These are phyloP conservation scores for Anser cygnoides DNA, from an alignment of 2,113 vertebrate genomes.

Conservation along the genomic window DNA sequence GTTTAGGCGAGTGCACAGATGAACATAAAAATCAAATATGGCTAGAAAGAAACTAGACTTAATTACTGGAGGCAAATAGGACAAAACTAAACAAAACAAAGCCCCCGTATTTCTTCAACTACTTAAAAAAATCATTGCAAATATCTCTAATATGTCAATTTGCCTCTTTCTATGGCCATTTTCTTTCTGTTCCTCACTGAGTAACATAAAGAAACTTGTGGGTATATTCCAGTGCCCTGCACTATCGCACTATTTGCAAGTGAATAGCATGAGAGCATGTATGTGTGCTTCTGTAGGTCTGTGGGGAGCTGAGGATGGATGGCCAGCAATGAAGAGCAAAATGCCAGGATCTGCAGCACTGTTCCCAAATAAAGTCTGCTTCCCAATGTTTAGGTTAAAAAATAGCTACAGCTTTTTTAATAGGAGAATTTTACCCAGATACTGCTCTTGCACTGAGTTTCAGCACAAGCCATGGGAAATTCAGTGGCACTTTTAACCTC, in stretches of 20 bases:
- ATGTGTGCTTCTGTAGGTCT: neutral
- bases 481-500: neutral
- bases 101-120: conserved; percentile 66
- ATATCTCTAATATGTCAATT: conserved; percentile 44
- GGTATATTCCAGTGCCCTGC: neutral
- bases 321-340: neutral
- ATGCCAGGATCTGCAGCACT: neutral
- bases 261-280: neutral
- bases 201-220: neutral
- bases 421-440: neutral
- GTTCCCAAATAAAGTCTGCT: neutral
- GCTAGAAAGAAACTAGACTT: conserved; percentile 76
- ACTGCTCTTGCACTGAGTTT: neutral
- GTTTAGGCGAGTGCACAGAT: conserved; percentile 78
- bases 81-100: conserved; percentile 28
- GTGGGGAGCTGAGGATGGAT: neutral
- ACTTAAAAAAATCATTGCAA: conserved; percentile 72
- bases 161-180: conserved; percentile 43
- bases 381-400: neutral
- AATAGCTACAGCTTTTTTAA: neutral
- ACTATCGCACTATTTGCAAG: neutral
- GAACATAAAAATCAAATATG: conserved; percentile 84
- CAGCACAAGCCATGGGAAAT: neutral
- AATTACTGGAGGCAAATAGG: conserved; percentile 67
- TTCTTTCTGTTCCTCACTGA: conserved; percentile 27